A percentile compares a stretch with the other conserved stretches of the same genome.
Conservation (phyloP, 1,140 invertebrate species). For the Drosophila repleta region DNA sequence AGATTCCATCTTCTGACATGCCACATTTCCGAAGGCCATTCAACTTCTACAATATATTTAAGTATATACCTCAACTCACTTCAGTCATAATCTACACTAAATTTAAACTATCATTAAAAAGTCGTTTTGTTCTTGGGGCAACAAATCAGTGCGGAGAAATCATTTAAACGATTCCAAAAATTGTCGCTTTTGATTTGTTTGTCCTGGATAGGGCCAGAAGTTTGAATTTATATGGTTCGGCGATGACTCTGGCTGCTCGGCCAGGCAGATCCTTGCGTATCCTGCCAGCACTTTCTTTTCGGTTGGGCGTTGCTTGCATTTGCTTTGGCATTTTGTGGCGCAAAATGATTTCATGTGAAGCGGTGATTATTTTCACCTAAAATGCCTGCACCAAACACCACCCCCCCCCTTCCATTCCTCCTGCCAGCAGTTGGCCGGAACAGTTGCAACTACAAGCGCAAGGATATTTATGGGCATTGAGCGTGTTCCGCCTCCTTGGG, state of each 20-base stretch:
- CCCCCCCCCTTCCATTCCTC: not conserved
- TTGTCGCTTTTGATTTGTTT: conserved; percentile 79
- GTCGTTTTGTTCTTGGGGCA: conserved; percentile 1
- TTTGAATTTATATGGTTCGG: conserved; percentile 50
- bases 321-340: conserved; percentile 65
- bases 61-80: not conserved
- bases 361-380: conserved; percentile 83
- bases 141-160: conserved; percentile 70
- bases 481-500: conserved; percentile 75
- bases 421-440: conserved; percentile 10
- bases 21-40: too few relatives aligned
- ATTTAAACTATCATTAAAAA: not conserved
- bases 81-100: not conserved
- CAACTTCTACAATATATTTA: not conserved
- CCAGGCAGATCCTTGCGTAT: conserved; percentile 40
- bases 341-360: conserved; percentile 83
- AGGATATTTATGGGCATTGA: conserved; percentile 79
- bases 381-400: conserved; percentile 38
- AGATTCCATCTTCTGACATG: too few relatives aligned
- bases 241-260: conserved; percentile 29
- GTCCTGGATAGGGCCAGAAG: conserved; percentile 60
- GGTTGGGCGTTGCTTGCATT: conserved; percentile 64
- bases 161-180: conserved; percentile 71
- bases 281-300: conserved; percentile 21
- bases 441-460: conserved; percentile 57